Conservation (phyloP, 2,888 invertebrate genomes). For the Steinernema hermaphroditum region DNA sequence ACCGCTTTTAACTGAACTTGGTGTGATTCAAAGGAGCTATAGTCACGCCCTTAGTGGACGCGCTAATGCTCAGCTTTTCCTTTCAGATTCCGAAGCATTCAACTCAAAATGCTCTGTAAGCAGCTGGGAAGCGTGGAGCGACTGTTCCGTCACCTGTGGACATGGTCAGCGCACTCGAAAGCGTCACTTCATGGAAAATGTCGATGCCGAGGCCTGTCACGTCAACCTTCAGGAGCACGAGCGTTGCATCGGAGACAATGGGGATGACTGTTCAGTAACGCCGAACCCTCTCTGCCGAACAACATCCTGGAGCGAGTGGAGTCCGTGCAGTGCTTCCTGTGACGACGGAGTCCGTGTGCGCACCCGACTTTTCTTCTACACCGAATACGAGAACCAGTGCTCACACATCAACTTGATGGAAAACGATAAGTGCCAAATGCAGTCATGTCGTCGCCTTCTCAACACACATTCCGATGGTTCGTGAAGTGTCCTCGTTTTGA, state of each 20-base stretch:
- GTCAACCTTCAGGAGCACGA: constrained; percentile 78
- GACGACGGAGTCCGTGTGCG: constrained; percentile 73
- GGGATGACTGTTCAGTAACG: constrained; percentile 63
- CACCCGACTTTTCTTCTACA: constrained; percentile 65
- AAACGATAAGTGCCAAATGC: constrained; percentile 63
- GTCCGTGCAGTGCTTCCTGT: constrained; percentile 69
- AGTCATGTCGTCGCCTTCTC: constrained; percentile 60
- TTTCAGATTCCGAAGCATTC: constrained; percentile 65
- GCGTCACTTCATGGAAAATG: constrained; percentile 75
- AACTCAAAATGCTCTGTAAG: constrained; percentile 74
- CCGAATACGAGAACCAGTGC: constrained; percentile 62
- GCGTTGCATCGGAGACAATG: constrained; percentile 74
- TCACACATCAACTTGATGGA: constrained; percentile 57
- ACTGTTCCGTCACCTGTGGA: constrained; percentile 83
- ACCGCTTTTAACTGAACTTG: too few relatives aligned
- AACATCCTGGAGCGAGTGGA: constrained; percentile 68
- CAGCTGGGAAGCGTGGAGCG: constrained; percentile 78
- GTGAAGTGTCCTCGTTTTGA: constrained; percentile 14
- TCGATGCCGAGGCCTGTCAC: constrained; percentile 76
- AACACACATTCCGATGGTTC: constrained; percentile 62
- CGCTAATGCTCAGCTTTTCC: background rate
- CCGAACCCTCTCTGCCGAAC: constrained; percentile 65
- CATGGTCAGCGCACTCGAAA: constrained; percentile 81
- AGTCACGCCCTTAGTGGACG: background rate
- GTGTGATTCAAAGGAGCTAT: too few relatives aligned